Conservation (phyloP, 2,797 vertebrate genomes). For the Chelon auratus region DNA sequence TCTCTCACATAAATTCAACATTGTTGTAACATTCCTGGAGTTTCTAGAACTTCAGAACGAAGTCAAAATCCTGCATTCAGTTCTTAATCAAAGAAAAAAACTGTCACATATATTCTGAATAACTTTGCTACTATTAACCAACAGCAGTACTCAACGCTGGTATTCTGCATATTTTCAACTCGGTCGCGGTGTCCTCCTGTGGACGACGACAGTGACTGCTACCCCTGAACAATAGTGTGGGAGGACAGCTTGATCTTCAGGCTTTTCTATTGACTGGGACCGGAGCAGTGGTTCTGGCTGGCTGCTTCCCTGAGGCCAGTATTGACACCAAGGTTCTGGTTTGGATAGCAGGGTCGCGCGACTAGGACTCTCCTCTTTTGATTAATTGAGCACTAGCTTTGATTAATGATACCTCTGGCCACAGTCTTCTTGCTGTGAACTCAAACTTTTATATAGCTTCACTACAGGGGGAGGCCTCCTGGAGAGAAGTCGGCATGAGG, state of each 20-base stretch:
- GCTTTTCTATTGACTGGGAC: constrained; percentile 81
- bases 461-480: constrained; percentile 16
- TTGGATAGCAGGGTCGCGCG: constrained; percentile 74
- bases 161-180: constrained; percentile 4
- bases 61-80: constrained; percentile 21
- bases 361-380: constrained; percentile 74
- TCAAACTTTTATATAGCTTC: constrained; percentile 59
- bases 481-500: constrained; percentile 15
- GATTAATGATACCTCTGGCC: constrained; percentile 80
- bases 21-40: constrained; percentile 10
- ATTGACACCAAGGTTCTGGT: constrained; percentile 82
- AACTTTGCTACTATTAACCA: background rate
- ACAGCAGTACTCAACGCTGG: background rate
- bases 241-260: constrained; percentile 76
- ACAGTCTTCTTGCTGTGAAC: constrained; percentile 56
- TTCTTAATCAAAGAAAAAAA: constrained; percentile 25
- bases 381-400: constrained; percentile 80
- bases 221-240: constrained; percentile 61
- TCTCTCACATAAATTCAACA: constrained; percentile 33
- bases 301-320: constrained; percentile 80
- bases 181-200: constrained; percentile 22
- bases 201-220: constrained; percentile 49
- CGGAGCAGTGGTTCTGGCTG: constrained; percentile 80
- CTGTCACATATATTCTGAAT: constrained; percentile 17
- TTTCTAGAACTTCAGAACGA: constrained; percentile 28